Conservation (phyloP, 2,888 invertebrate species). For the Parochlus steinenii region DNA sequence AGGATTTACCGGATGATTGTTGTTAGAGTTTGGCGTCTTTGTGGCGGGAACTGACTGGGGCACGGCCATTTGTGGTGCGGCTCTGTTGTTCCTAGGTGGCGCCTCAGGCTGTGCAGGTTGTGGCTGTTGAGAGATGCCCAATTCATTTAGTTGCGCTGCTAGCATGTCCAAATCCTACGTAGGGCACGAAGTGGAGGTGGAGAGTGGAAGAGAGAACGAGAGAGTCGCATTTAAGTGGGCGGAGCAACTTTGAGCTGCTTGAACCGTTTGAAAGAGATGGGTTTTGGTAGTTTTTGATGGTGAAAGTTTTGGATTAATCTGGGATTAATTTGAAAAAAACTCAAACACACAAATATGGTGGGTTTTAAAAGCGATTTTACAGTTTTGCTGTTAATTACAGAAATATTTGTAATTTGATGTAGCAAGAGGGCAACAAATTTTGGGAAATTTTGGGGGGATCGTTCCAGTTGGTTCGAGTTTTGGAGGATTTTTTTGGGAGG, state of each 20-base stretch:
- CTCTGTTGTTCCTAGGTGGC: slow-evolving; percentile 46
- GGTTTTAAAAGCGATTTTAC: no score
- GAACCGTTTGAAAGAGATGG: slow-evolving; percentile 16
- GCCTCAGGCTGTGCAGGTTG: slow-evolving; percentile 48
- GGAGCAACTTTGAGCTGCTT: slow-evolving; percentile 13
- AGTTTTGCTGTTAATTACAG: no score
- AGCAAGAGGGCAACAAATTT: no score
- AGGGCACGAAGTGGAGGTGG: no score
- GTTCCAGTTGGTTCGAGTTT: no score
- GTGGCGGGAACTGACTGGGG: slow-evolving; percentile 25
- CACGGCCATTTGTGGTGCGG: slow-evolving; percentile 18
- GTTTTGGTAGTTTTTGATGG: slow-evolving; percentile 12
- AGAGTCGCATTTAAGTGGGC: slow-evolving; percentile 18
- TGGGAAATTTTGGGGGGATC: no score
- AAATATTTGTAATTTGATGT: no score
- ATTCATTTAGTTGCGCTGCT: slow-evolving; percentile 89
- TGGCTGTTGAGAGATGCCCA: slow-evolving; percentile 46
- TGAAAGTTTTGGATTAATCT: slow-evolving; percentile 9
- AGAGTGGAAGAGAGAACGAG: no score
- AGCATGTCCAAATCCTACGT: slow-evolving; percentile 84
- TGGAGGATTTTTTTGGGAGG: no score
- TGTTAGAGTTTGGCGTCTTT: slow-evolving; percentile 26
- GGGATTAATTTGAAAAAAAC: no score
- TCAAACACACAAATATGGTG: no score
- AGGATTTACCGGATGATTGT: slow-evolving; percentile 38